Conservation (phyloP, 2,113 vertebrate species). For the Hippolais icterina region DNA sequence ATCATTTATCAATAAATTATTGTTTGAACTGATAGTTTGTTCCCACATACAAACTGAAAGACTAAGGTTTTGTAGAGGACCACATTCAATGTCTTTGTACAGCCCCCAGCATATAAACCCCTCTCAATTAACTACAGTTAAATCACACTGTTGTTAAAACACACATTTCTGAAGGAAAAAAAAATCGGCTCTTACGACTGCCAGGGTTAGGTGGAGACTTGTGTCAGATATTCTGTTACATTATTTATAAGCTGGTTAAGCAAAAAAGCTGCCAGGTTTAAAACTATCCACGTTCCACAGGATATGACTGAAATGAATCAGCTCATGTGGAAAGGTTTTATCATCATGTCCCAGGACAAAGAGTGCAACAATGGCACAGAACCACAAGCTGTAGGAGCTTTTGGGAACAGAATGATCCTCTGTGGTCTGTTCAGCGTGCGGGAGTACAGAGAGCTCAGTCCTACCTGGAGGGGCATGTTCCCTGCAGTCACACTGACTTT, state of each 20-base stretch:
- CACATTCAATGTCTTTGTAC: background rate
- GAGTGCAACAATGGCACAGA: background rate
- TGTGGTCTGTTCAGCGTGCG: background rate
- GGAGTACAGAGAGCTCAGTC: background rate
- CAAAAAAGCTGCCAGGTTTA: background rate
- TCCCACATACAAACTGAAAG: background rate
- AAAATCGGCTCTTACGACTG: background rate
- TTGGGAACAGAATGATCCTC: background rate
- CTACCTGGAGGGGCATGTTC: conserved; percentile 87
- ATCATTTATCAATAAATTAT: background rate
- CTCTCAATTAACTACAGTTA: background rate
- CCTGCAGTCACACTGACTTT: conserved; percentile 74
- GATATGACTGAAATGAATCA: background rate
- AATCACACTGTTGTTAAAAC: background rate
- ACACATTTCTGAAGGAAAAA: background rate
- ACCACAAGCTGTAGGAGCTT: background rate
- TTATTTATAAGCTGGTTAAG: background rate
- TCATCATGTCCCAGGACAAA: background rate
- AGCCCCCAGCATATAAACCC: background rate
- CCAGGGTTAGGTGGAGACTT: background rate
- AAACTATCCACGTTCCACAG: fast-evolving
- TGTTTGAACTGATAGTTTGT: background rate
- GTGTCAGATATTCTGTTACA: background rate
- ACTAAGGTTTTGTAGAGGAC: background rate
- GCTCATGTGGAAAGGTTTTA: background rate